Evolutionary conservation across 1,140 invertebrate genomes (phyloP), one percentile per base, ranked within the genome.

Genomic region (Temnothorax curvispinosus): DNA sequence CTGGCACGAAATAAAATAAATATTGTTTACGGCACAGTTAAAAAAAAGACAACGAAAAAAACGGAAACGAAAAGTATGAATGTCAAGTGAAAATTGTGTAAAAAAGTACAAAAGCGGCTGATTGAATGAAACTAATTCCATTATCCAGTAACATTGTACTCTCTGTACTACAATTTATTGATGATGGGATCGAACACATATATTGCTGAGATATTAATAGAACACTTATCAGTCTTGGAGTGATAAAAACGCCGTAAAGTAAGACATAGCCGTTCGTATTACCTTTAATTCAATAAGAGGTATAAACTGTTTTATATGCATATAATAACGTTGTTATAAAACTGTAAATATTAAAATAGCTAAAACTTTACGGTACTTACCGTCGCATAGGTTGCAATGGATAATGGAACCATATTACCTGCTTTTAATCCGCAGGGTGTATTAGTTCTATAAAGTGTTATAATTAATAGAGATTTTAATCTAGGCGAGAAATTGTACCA

Each of bases 341-440:
- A 13, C 21, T 13, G 21, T 21, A 76, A 76, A 32, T 21, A 15
- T 47, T 47, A 3, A n/a, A n/a, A n/a, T 47, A 18, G 7, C 1
- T n/a, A n/a, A n/a, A n/a, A n/a, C n/a, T 4, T 54, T 8, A 3
- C 15, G 1, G 15, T 47, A 82, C 80, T 74, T 58, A 82, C 80
- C 11, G 21, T 7, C 9, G 67, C 41, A 15, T 32, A 72, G 3
- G 56, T 2, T 9, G 67, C 1, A 27, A 74, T 72, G 3, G 67
- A 82, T 41, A 82, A 82, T 18, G 80, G 52, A 47, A 64, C 9
- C 11, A 82, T 35, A 35, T 60, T 82, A 58, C 80, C 80, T 72
- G 67, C 80, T 21, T 69, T 72, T 21, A 82, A 82, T 72, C 18
- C 54, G 11, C 80, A 74, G 0, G 80, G 67, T 35, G 47, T 0